Percentiles rank a stretch among this genome's conserved stretches.
Evolutionary conservation across 1,140 invertebrate species (phyloP).

Genomic region (Ganaspis sp.): DNA sequence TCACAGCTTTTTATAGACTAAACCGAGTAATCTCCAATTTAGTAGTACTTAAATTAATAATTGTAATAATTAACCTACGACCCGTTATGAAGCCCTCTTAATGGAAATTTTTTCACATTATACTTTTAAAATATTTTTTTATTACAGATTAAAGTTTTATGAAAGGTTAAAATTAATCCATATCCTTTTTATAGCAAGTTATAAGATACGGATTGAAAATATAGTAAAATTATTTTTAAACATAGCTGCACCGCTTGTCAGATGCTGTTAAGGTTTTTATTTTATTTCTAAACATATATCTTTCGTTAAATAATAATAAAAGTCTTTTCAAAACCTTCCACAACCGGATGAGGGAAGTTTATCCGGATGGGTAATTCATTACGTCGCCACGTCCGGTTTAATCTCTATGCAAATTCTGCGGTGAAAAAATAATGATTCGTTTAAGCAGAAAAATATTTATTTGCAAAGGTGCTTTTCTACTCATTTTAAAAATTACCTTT

Average conservation of each 20-base stretch:
- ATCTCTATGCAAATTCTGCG: slow-evolving; percentile 22
- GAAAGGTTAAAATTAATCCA: too few relatives aligned
- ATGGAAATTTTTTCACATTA: background rate
- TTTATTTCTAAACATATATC: background rate
- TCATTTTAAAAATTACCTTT: background rate
- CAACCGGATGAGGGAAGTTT: background rate
- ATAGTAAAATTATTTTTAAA: too few relatives aligned
- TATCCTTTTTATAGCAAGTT: too few relatives aligned
- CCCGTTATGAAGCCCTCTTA: background rate
- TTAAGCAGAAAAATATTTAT: slow-evolving; percentile 27
- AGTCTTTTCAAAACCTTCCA: background rate
- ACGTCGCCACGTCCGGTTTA: background rate
- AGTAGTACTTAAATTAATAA: slow-evolving; percentile 1
- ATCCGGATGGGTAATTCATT: slow-evolving; percentile 23
- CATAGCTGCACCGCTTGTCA: background rate
- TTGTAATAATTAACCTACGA: background rate
- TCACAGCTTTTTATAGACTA: background rate
- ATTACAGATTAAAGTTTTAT: background rate
- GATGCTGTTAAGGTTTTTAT: background rate
- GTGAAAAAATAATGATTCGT: slow-evolving; percentile 10
- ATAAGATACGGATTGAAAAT: too few relatives aligned
- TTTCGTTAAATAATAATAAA: background rate
- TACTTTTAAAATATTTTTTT: background rate
- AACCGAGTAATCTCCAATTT: background rate
- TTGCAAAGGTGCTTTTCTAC: background rate